Evolutionary conservation across 92 coral and sea anemone genomes (phyloP).

Genomic region (Parazoanthus swiftii): DNA sequence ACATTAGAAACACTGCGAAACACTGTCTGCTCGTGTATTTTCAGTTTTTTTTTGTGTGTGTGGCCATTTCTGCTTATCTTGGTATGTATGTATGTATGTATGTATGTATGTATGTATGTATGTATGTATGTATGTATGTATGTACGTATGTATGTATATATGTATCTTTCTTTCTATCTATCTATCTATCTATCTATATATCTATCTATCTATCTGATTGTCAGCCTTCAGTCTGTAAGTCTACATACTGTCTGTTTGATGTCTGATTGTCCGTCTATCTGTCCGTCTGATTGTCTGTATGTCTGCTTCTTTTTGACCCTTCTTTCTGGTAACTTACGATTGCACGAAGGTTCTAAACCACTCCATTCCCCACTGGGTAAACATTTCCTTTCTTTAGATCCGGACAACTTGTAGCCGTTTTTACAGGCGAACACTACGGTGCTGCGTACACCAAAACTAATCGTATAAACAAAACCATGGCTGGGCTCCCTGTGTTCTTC

Average conservation of each 20-base stretch:
- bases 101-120: too few species aligned
- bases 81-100: too few species aligned
- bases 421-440: constrained; percentile 22
- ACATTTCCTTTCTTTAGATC: constrained; percentile 23
- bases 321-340: background rate
- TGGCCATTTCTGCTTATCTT: too few species aligned
- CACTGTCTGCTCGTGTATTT: too few species aligned
- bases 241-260: too few species aligned
- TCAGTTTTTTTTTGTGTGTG: too few species aligned
- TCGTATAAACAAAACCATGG: constrained; percentile 8
- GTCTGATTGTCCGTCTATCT: background rate
- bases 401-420: constrained; percentile 20
- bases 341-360: constrained; percentile 26
- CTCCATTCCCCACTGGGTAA: constrained; percentile 28
- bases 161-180: too few species aligned
- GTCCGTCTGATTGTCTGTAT: background rate
- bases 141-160: background rate
- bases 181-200: background rate
- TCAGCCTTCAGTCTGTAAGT: background rate
- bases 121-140: background rate
- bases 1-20: too few species aligned
- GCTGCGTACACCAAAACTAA: constrained; percentile 6
- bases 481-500: constrained; percentile 33
- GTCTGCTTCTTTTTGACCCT: background rate
- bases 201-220: background rate